These are phyloP conservation scores for Lophura swinhoii DNA, from an alignment of 2,797 vertebrate genomes.

Conservation along the genomic window DNA sequence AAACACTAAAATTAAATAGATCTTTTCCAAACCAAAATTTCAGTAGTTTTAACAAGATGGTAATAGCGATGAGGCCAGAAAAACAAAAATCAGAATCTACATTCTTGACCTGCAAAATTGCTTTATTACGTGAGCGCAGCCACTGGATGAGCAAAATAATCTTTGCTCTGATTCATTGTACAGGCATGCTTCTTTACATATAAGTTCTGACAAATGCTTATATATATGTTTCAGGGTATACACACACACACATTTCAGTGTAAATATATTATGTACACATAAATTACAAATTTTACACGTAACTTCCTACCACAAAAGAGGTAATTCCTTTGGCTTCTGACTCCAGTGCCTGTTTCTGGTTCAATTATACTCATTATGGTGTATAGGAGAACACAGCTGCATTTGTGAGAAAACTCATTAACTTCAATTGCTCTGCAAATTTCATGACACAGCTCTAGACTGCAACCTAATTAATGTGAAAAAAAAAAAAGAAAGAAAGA, in stretches of 20 bases:
- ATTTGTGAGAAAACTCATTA: constrained; percentile 32
- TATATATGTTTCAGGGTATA: not conserved
- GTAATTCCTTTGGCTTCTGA: not conserved
- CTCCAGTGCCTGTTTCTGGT: not conserved
- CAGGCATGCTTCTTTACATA: not conserved
- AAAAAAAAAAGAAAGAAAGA: not conserved
- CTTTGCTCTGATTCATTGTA: not conserved
- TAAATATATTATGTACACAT: not conserved
- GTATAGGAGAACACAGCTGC: constrained; percentile 13
- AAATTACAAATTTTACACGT: not conserved
- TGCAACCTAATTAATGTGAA: constrained; percentile 12
- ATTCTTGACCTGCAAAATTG: not conserved
- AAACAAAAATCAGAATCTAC: not conserved
- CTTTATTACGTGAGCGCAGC: not conserved
- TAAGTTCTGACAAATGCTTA: not conserved
- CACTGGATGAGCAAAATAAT: not conserved
- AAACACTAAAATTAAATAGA: not conserved
- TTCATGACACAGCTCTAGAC: not conserved
- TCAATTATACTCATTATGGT: not conserved
- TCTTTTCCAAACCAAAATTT: not conserved
- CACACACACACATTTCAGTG: not conserved
- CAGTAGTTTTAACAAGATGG: not conserved
- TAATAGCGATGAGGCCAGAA: not conserved
- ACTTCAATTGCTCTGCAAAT: constrained; percentile 42
- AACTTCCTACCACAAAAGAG: not conserved